Evolutionary conservation across 2,888 invertebrate species (phyloP), one percentile per base, ranked within the genome.

Genomic region (Ceramica pisi): DNA sequence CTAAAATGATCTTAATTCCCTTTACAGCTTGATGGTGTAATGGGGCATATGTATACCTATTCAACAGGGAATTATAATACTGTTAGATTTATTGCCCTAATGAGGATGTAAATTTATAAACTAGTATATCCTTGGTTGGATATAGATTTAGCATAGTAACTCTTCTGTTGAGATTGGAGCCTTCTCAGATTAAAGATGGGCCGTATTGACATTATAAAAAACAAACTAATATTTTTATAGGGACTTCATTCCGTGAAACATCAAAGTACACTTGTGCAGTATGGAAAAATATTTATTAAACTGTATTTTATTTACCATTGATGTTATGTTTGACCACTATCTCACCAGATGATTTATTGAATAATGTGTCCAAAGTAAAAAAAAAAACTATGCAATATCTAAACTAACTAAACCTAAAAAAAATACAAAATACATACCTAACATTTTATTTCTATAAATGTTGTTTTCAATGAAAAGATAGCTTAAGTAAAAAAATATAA

Each of bases 91-190:
- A 46, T 41, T 57, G 23, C 16, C 10, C 7, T 23, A 38, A 46
- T 26, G 31, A 77, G 62, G 51, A 63, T 59, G 7, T 55, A 53
- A 48, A 53, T 51, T 46, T 48, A 59, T 59, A 21, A 53, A 31
- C 14, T 23, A 7, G 35, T 21, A 53, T 48, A 41, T 48, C 16
- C 46, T 35, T 59, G 23, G n/a, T 35, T 53, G 21, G 23, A n/a
- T 48, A 31, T n/a, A 21, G 12, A 67, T 55, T 23, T 2, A 35
- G 10, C n/a, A 44, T 41, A 50, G 55, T 38, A 31, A 55, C 26
- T 53, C 3, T 69, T 19, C 14, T 19, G 14, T 46, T 26, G 6
- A n/a, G n/a, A n/a, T n/a, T n/a, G n/a, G n/a, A n/a, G n/a, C n/a
- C 41, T n/a, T n/a, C 19, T 9, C 2, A 4, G 26, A 1, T 19